Evolutionary conservation across 2,888 invertebrate genomes (phyloP).

Genomic region (Lochmaea capreae): DNA sequence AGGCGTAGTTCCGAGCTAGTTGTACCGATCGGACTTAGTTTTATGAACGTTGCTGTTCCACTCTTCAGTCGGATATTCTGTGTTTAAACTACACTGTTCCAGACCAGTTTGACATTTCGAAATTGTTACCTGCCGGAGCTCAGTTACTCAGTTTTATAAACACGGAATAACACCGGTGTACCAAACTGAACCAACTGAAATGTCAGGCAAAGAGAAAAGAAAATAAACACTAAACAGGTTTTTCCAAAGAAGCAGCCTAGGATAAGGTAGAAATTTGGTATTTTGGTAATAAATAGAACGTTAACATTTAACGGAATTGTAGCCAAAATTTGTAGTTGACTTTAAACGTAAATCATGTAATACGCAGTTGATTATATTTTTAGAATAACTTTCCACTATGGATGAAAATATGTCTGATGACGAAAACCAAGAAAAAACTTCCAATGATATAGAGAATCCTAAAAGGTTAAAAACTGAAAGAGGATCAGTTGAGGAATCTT

Average conservation of each 20-base stretch:
- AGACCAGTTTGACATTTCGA: no score
- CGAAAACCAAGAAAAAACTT: constrained; percentile 42
- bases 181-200: constrained; percentile 1
- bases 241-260: constrained; percentile 20
- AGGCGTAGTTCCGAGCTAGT: no score
- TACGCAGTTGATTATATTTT: constrained; percentile 50
- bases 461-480: constrained; percentile 59
- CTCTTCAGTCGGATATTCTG: no score
- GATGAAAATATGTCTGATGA: constrained; percentile 54
- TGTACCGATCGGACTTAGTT: no score
- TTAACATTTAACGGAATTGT: background rate
- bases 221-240: constrained; percentile 29
- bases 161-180: background rate
- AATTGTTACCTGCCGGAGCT: no score
- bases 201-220: constrained; percentile 29
- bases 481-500: constrained; percentile 47
- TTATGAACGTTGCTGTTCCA: no score
- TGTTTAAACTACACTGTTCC: no score
- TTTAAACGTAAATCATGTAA: constrained; percentile 27
- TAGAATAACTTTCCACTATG: constrained; percentile 49
- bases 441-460: constrained; percentile 44
- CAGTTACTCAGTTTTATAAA: background rate
- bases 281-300: constrained; percentile 1
- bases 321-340: constrained; percentile 11
- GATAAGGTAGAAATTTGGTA: constrained; percentile 21